Conservation (phyloP, 2,797 vertebrate genomes). For the Acestrorhynchus altus region DNA sequence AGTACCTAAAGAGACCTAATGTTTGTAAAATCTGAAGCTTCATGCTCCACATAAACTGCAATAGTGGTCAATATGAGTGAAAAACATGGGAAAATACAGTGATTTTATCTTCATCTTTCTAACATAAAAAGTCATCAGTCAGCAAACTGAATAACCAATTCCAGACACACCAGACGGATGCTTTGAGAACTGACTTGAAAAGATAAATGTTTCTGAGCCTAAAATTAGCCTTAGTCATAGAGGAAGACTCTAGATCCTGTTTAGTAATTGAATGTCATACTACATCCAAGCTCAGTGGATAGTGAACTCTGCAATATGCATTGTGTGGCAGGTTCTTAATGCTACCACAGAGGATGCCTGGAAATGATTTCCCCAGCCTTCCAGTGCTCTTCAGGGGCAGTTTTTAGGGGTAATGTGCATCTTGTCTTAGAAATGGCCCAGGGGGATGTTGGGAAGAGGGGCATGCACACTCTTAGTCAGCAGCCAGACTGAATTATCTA, state of each 20-base stretch:
- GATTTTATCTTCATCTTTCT: neutral
- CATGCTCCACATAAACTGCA: neutral
- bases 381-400: conserved; percentile 53
- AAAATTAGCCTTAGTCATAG: conserved; percentile 50
- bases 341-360: conserved; percentile 49
- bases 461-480: conserved; percentile 65
- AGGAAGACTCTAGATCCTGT: conserved; percentile 58
- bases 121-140: conserved; percentile 1
- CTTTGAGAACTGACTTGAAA: conserved; percentile 39
- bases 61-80: neutral
- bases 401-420: conserved; percentile 43
- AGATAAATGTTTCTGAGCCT: conserved; percentile 49
- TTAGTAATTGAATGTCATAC: conserved; percentile 57
- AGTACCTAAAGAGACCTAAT: too few species aligned
- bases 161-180: conserved; percentile 51
- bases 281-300: conserved; percentile 52
- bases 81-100: neutral
- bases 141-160: conserved; percentile 15
- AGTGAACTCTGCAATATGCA: conserved; percentile 59
- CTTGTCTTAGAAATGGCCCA: conserved; percentile 50
- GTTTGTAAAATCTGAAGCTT: neutral
- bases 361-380: conserved; percentile 71
- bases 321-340: conserved; percentile 47
- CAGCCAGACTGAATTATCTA: conserved; percentile 65
- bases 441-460: conserved; percentile 54